Percentiles rank a stretch among this genome's conserved stretches.
phyloP scores from a whole-genome alignment of 2,888 invertebrate genomes.

The Iphiclides podalirius region DNA sequence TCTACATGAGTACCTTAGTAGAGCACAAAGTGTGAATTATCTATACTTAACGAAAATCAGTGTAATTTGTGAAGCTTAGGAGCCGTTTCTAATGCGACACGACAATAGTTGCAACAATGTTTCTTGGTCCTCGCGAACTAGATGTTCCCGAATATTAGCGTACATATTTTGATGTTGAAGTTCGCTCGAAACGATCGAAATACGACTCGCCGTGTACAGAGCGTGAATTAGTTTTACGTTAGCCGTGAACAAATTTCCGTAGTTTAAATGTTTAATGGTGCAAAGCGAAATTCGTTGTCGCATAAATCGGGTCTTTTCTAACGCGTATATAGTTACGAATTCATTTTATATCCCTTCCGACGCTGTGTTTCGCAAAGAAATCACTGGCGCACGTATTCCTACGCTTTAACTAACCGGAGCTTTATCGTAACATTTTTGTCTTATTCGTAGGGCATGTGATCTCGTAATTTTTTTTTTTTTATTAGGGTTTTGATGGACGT shows the following conservation, averaged over 20 bases:
- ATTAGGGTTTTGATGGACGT: constrained; percentile 77
- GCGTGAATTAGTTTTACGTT: constrained; percentile 35
- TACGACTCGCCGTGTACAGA: constrained; percentile 20
- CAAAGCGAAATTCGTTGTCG: background rate
- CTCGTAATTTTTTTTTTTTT: constrained; percentile 71
- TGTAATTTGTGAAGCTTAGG: background rate
- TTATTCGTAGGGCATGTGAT: constrained; percentile 75
- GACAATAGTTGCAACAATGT: no score
- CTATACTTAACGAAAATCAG: background rate
- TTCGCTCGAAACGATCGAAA: no score
- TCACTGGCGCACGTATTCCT: no score
- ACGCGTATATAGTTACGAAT: background rate
- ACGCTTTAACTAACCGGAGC: constrained; percentile 59
- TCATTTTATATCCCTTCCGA: background rate
- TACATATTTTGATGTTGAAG: no score
- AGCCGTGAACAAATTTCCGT: constrained; percentile 34
- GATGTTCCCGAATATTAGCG: no score
- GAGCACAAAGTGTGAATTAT: constrained; percentile 26
- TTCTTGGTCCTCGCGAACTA: no score
- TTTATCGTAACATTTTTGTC: constrained; percentile 72
- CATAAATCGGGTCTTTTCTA: background rate
- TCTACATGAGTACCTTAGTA: constrained; percentile 24
- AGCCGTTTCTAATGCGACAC: constrained; percentile 4
- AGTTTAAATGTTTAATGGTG: no score
- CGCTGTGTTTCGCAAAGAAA: constrained; percentile 54